Conservation (phyloP, 2,888 invertebrate species). For the Camponotus fellah region DNA sequence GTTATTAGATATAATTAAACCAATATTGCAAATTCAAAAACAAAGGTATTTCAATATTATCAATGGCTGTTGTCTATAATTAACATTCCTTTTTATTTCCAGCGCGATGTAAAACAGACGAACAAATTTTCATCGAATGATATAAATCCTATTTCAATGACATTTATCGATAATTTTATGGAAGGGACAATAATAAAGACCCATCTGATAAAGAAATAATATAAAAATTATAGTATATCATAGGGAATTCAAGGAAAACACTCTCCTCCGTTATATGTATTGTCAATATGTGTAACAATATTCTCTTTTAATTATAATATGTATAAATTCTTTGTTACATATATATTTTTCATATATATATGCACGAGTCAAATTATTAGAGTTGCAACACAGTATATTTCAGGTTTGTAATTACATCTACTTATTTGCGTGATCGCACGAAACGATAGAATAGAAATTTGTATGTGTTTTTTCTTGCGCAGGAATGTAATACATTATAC, state of each 20-base stretch:
- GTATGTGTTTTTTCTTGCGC: neutral
- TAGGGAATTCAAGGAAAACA: neutral
- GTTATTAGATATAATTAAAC: constrained; percentile 49
- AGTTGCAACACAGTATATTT: constrained; percentile 8
- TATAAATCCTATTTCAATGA: neutral
- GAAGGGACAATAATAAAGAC: neutral
- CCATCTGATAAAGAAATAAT: neutral
- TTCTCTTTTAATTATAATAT: constrained; percentile 61
- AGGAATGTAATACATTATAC: constrained; percentile 22
- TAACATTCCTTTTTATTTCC: constrained; percentile 1
- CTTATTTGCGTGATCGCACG: neutral
- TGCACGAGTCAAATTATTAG: constrained; percentile 16
- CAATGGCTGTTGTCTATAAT: neutral
- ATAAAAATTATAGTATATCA: neutral
- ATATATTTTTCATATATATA: constrained; percentile 2
- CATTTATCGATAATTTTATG: neutral
- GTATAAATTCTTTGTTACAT: constrained; percentile 36
- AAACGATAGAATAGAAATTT: constrained; percentile 23
- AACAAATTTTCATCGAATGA: constrained; percentile 2
- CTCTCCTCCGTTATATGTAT: neutral
- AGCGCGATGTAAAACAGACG: neutral
- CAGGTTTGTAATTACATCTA: constrained; percentile 8
- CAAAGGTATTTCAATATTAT: neutral
- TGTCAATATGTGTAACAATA: constrained; percentile 41
- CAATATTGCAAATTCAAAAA: constrained; percentile 39